Percentiles rank a stretch among this genome's conserved stretches.
phyloP scores from a whole-genome alignment of 2,113 vertebrate genomes.

The Otolemur garnettii region DNA sequence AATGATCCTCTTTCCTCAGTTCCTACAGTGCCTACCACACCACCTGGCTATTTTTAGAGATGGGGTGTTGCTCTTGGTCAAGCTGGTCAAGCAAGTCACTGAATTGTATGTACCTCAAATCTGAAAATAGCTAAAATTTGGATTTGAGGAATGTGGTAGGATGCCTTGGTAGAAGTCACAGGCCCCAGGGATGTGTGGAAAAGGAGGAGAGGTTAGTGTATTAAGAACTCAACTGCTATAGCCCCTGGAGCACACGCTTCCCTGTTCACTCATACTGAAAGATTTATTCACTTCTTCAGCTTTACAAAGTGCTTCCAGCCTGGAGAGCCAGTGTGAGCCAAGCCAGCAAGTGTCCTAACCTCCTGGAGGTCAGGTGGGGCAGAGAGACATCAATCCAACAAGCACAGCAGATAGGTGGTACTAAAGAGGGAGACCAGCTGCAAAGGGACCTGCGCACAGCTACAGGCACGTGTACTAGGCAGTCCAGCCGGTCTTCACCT shows the following conservation, averaged over 20 bases:
- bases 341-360: background rate
- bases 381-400: background rate
- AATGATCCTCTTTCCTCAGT: background rate
- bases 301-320: background rate
- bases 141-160: rapidly evolving
- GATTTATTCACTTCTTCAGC: rapidly evolving
- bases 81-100: too few relatives aligned
- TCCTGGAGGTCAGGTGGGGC: rapidly evolving
- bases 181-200: rapidly evolving
- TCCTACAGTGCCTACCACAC: too few relatives aligned
- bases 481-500: rapidly evolving
- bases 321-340: background rate
- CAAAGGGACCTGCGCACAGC: too few relatives aligned
- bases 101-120: background rate
- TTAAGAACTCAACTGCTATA: rapidly evolving
- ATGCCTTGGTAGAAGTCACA: rapidly evolving
- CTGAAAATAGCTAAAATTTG: background rate
- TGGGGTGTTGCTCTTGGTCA: too few relatives aligned
- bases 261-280: rapidly evolving
- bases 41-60: too few relatives aligned
- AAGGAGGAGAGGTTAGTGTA: rapidly evolving
- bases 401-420: background rate
- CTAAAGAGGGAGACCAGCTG: background rate
- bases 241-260: rapidly evolving
- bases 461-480: rapidly evolving